Percentiles rank a stretch among this genome's conserved stretches.
phyloP scores from a whole-genome alignment of 2,888 invertebrate genomes.

The Acrocera orbiculus region DNA sequence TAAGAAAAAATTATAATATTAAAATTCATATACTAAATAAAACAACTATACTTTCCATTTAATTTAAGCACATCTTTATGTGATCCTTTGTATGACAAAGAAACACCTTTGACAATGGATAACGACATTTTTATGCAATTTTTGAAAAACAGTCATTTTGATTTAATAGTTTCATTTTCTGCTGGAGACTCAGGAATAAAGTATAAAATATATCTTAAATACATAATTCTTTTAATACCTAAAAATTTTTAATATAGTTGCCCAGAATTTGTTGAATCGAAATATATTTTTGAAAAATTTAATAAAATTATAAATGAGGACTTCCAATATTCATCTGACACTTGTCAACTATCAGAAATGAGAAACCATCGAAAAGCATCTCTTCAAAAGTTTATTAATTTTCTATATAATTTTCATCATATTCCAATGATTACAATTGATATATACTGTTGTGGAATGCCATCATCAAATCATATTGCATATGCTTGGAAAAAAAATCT shows the following conservation, averaged over 20 bases:
- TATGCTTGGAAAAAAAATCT: constrained; percentile 54
- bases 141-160: constrained; percentile 47
- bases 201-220: too few relatives aligned
- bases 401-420: constrained; percentile 42
- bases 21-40: background rate
- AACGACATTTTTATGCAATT: constrained; percentile 43
- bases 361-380: constrained; percentile 16
- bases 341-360: constrained; percentile 18
- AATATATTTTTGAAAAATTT: background rate
- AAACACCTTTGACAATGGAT: too few relatives aligned
- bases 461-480: constrained; percentile 44
- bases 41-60: background rate
- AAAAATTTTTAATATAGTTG: too few relatives aligned
- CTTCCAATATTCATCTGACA: constrained; percentile 6
- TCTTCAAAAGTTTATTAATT: constrained; percentile 37
- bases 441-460: constrained; percentile 71
- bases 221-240: background rate
- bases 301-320: background rate
- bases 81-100: too few relatives aligned
- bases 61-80: constrained; percentile 22
- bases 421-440: constrained; percentile 53
- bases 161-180: constrained; percentile 53
- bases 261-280: too few relatives aligned
- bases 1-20: constrained; percentile 13
- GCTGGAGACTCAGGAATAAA: constrained; percentile 52